Base-by-base conservation (phyloP, 2,888 invertebrate species). In the Leptinotarsa juncta region DNA sequence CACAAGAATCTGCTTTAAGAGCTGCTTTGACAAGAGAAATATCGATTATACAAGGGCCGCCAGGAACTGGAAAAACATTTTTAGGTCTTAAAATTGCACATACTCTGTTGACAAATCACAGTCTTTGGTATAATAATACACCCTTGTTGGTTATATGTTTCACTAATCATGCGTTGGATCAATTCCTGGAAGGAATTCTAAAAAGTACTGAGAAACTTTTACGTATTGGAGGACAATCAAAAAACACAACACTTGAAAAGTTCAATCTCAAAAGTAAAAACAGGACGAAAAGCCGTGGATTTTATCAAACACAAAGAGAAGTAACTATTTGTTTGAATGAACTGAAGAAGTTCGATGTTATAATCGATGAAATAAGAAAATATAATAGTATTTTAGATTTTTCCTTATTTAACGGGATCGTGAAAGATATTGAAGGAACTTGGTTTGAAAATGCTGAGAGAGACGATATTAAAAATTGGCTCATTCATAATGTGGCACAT, bases 81-180 rank as follows among this genome's bases (percentile, higher is more conserved):
- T 86, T 96, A 76, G 95, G 96, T 0, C 88, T 95, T 48, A 93
- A 94, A 90, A 91, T 97, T 26, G 92, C 94, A 1, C 89, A 92
- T 72, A 90, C 91, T 0, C 84, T 96, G 32, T 85, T 96, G 2
- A 87, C 90, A 74, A 95, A 94, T 84, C 79, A 80, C 15, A 50
- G 78, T 0, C 23, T 77, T 4, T 90, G 90, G 90, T 84, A 84
- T 48, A 73, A 78, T 4, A 78, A 89, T 16, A 89, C 82, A 3
- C 94, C 94, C 1, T 93, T 96, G 86, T 87, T 96, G 14, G 89
- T 96, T 0, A 92, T 96, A 18, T 95, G 95, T 82, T 95, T 93
- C 85, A 96, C 96, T 7, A 96, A 96, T 88, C 95, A 96, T 85
- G 96, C 96, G 7, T 87, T 97, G 65, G 96, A 96, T 88, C 95